A percentile compares a stretch with the other conserved stretches of the same genome.
These are phyloP conservation scores for Lates calcarifer DNA, from an alignment of 2,113 vertebrate species.

Conservation along the genomic window DNA sequence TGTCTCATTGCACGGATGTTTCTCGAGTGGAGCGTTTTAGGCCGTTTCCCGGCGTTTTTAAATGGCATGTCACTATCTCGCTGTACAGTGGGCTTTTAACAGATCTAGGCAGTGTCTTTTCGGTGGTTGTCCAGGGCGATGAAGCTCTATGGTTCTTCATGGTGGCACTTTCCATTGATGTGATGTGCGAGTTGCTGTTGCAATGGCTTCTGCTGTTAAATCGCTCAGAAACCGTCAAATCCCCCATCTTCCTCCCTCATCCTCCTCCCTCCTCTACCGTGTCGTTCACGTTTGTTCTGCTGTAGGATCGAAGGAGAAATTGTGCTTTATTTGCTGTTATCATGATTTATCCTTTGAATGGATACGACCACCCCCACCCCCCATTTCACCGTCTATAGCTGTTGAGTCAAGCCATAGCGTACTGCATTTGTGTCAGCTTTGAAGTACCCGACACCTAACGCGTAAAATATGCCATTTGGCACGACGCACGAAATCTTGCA, in stretches of 20 bases:
- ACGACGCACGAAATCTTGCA: constrained; percentile 56
- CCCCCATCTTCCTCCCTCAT: background rate
- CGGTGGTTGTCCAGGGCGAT: constrained; percentile 74
- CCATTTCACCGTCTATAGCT: constrained; percentile 70
- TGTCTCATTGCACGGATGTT: constrained; percentile 37
- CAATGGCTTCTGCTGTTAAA: constrained; percentile 28
- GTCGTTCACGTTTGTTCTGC: constrained; percentile 27
- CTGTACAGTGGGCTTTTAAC: constrained; percentile 65
- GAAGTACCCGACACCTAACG: constrained; percentile 64
- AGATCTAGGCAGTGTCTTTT: constrained; percentile 79
- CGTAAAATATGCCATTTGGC: constrained; percentile 70
- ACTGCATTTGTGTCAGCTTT: constrained; percentile 64
- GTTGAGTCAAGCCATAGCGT: constrained; percentile 63
- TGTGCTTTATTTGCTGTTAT: constrained; percentile 57
- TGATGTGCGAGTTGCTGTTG: constrained; percentile 59
- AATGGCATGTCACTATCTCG: constrained; percentile 75
- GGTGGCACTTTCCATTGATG: constrained; percentile 75
- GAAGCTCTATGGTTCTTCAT: constrained; percentile 74
- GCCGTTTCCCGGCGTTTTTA: constrained; percentile 57
- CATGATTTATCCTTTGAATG: constrained; percentile 66
- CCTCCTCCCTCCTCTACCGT: background rate
- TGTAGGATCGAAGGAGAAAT: constrained; percentile 18
- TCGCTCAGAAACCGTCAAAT: constrained; percentile 29
- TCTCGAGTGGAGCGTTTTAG: constrained; percentile 34
- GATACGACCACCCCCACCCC: constrained; percentile 63